phyloP scores from a whole-genome alignment of 2,888 invertebrate genomes.

The Hoplodrina blanda region DNA sequence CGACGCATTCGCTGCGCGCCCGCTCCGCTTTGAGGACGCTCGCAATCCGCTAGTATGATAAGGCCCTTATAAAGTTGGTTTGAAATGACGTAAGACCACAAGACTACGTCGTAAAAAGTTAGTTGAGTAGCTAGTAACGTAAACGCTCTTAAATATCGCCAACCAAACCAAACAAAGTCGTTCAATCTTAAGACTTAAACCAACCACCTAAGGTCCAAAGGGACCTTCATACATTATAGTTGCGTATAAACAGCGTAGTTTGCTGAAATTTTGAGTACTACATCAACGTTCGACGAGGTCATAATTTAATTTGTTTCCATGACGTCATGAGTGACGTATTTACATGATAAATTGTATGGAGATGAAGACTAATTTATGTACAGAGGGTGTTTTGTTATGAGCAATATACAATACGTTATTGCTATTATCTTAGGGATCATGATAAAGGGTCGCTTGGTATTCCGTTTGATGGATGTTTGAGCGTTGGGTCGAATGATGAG shows the following conservation, averaged over 20 bases:
- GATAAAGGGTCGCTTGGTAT: slow-evolving; percentile 46
- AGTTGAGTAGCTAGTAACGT: too few species aligned
- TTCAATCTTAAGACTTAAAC: slow-evolving; percentile 40
- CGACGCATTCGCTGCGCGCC: too few species aligned
- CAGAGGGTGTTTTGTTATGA: slow-evolving; percentile 58
- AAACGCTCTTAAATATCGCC: neutral
- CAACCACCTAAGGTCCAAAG: slow-evolving; percentile 60
- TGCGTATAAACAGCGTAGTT: slow-evolving; percentile 74
- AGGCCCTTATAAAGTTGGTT: too few species aligned
- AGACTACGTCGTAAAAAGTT: too few species aligned
- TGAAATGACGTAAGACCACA: too few species aligned
- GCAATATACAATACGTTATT: slow-evolving; percentile 58
- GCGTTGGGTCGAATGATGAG: slow-evolving; percentile 1
- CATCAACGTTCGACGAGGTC: slow-evolving; percentile 68
- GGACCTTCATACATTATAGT: slow-evolving; percentile 80
- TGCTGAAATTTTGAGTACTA: slow-evolving; percentile 81
- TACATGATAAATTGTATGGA: slow-evolving; percentile 64
- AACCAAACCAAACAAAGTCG: neutral
- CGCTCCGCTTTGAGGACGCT: too few species aligned
- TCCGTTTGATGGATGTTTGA: slow-evolving; percentile 44
- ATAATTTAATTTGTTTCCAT: slow-evolving; percentile 80
- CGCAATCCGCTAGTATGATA: too few species aligned
- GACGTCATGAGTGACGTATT: slow-evolving; percentile 61
- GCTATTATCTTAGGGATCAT: slow-evolving; percentile 59
- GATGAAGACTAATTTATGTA: slow-evolving; percentile 63